Evolutionary conservation across 2,888 invertebrate genomes (phyloP), one percentile per base, ranked within the genome.

Genomic region (Actias luna): DNA sequence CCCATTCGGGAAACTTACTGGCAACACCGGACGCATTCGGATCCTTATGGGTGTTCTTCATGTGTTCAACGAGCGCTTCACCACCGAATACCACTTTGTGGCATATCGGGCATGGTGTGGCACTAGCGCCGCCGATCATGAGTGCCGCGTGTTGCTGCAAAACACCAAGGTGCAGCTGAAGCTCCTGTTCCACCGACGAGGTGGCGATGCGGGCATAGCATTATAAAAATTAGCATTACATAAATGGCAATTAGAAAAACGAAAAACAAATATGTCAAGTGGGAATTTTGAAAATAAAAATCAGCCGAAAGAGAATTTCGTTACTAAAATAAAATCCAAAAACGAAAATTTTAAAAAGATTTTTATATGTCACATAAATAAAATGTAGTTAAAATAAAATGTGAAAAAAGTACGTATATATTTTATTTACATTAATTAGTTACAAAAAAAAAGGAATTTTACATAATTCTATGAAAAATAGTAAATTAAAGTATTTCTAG

Each of bases 121-220:
- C 97, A 82, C 97, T 97, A 71, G 98, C 97, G 78, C 98, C 98
- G 80, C 98, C 97, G 84, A 96, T 95, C 94, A 97, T 96, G 84
- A 98, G 95, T 82, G 98, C 98, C 77, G 97, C 97, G 93, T 98
- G 98, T 96, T 98, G 98, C 96, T 98, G 97, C 95, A 97, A 96
- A 94, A 97, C 97, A 95, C 97, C 97, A 94, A 96, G 95, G 95
- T 97, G 97, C 94, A 96, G 95, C 95, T 97, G 97, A 94, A 97
- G 96, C 95, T 96, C 96, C 96, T 95, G 93, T 85, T 83, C 86
- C 89, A 85, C 87, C 88, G 85, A 74, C 62, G 72, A 68, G 78
- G 80, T 80, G 86, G 88, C 84, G 88, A 81, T 84, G 88, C 82
- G 90, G 87, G 88, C 91, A 91, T 88, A 89, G 84, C 83, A 87